Evolutionary conservation across 1,140 invertebrate species (phyloP).

Genomic region (Euglossa dilemma): DNA sequence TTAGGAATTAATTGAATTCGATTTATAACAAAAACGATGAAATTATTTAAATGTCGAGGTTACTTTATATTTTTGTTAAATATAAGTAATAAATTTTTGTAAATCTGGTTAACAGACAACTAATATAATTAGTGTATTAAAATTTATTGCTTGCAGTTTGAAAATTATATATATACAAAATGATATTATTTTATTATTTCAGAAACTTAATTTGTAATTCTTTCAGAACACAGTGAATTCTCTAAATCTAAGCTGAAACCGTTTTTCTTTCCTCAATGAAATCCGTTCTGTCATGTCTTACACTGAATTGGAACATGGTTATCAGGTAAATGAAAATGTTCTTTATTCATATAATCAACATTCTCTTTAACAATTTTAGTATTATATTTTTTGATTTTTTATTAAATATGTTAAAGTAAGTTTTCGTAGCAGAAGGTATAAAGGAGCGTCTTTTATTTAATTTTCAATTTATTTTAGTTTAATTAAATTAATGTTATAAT

Average conservation of each 20-base stretch:
- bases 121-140: not conserved
- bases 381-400: not conserved
- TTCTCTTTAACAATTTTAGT: not conserved
- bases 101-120: not conserved
- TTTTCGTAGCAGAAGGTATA: not conserved
- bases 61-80: not conserved
- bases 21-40: not conserved
- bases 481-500: not conserved
- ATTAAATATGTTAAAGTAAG: not conserved
- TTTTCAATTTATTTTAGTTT: not conserved
- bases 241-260: slow-evolving; percentile 30
- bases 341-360: not conserved
- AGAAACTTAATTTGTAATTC: not conserved
- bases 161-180: not conserved
- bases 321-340: slow-evolving; percentile 84
- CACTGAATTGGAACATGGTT: slow-evolving; percentile 94
- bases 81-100: not conserved
- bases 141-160: not conserved
- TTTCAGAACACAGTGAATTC: slow-evolving; percentile 37
- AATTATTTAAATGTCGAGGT: slow-evolving; percentile 12
- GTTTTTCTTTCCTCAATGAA: slow-evolving; percentile 76
- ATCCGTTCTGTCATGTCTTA: slow-evolving; percentile 89
- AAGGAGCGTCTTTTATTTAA: not conserved
- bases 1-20: not conserved
- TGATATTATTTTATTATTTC: not conserved